Conservation (phyloP, 2,797 vertebrate species). For the Pseudochaenichthys georgianus region DNA sequence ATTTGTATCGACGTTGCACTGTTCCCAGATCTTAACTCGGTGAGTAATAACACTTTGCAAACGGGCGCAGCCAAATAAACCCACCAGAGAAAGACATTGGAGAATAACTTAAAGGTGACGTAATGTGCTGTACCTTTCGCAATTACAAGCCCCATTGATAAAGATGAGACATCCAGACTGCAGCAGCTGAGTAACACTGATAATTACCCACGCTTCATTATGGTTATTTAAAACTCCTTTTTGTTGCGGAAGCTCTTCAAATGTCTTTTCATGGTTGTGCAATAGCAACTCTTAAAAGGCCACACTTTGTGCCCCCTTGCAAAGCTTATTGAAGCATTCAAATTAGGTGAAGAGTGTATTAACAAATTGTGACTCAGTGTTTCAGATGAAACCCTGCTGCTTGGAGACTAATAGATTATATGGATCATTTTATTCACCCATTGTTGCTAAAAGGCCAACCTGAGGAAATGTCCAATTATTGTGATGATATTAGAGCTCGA, state of each 20-base stretch:
- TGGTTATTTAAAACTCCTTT: not conserved
- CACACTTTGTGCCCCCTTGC: constrained; percentile 15
- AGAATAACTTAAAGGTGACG: not conserved
- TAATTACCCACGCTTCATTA: constrained; percentile 23
- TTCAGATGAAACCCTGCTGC: constrained; percentile 7
- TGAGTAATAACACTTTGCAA: not conserved
- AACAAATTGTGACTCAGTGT: constrained; percentile 20
- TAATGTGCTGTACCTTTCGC: not conserved
- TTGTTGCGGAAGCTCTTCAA: not conserved
- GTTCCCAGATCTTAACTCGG: not conserved
- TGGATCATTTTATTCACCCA: not conserved
- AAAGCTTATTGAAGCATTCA: constrained; percentile 45
- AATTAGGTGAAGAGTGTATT: constrained; percentile 24
- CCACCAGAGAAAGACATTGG: too few relatives aligned
- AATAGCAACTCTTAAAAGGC: constrained; percentile 38
- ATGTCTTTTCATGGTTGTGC: constrained; percentile 3
- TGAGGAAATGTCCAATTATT: not conserved
- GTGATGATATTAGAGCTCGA: not conserved
- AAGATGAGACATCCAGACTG: constrained; percentile 6
- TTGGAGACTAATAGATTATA: constrained; percentile 15
- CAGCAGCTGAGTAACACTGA: constrained; percentile 6
- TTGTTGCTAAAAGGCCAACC: constrained; percentile 23
- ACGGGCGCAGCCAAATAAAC: not conserved
- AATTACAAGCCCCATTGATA: constrained; percentile 12
- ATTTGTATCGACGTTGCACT: too few relatives aligned